Base-by-base conservation (phyloP, 2,888 invertebrate species). In the Eulithis testata region DNA sequence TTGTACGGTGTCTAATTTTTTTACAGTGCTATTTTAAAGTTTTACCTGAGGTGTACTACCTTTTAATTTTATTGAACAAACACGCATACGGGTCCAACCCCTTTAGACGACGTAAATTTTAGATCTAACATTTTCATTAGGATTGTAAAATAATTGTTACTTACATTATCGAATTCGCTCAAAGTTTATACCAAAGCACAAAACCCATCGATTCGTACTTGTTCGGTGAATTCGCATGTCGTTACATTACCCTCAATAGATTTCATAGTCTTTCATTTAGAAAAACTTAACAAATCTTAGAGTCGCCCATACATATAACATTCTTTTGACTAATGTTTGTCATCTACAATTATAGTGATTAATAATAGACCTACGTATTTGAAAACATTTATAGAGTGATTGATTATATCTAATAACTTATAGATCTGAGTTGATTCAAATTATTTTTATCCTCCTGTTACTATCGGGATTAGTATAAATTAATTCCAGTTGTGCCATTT, bases 141-240 rank as follows among this genome's bases (percentile, higher is more conserved):
- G 83, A 84, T 89, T 88, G 85, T 90, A 90, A 89, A 87, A 78
- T 90, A 90, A 70, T 86, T 81, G 67, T 67, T 67, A 67, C 77
- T 89, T 86, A 86, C 87, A 85, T 87, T 83, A 86, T 86, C 86
- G 84, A 86, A 91, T 90, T 92, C 91, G 92, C 92, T 93, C 93
- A 93, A 92, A 86, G 84, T 90, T 91, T 91, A 93, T 93, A 93
- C 92, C 92, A 93, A 93, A 93, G 93, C 91, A 91, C 93, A 91
- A 90, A 90, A 85, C 93, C 93, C 93, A 93, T 91, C 93, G 93
- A 92, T 89, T 88, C 90, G 86, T 88, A 86, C 85, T 84, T 86
- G 87, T 84, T 87, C 81, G 83, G 86, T 88, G 86, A 89, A 88
- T 85, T 87, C 84, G 84, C 86, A 83, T 85, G 86, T 88, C 87